Conservation (phyloP, 2,888 invertebrate genomes). For the Catocala fraxini region DNA sequence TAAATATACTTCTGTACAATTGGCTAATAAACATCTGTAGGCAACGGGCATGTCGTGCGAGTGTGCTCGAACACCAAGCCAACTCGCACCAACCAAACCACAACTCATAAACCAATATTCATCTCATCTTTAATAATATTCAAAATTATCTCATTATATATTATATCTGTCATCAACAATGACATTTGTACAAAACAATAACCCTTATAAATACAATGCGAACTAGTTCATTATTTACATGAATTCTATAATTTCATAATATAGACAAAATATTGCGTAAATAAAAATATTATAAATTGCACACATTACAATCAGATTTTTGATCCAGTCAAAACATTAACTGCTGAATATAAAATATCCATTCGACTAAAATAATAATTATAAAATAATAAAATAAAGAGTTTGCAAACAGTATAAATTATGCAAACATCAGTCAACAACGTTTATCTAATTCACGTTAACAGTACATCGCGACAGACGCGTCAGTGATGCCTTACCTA, state of each 20-base stretch:
- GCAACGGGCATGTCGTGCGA: conserved; percentile 20
- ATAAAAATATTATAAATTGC: conserved; percentile 71
- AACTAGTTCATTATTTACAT: conserved; percentile 64
- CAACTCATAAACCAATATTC: conserved; percentile 46
- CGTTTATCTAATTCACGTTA: conserved; percentile 42
- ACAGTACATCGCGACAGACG: conserved; percentile 19
- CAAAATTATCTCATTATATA: conserved; percentile 52
- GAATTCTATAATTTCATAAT: conserved; percentile 60
- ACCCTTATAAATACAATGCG: conserved; percentile 67
- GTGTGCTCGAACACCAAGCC: neutral
- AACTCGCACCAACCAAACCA: conserved; percentile 24
- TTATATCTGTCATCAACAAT: conserved; percentile 54
- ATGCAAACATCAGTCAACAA: conserved; percentile 78
- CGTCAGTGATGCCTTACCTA: conserved; percentile 9
- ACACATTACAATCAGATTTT: conserved; percentile 80
- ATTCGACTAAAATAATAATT: conserved; percentile 59
- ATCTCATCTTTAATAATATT: conserved; percentile 46
- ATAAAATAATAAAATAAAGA: conserved; percentile 67
- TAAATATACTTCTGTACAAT: conserved; percentile 48
- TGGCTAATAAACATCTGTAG: conserved; percentile 45
- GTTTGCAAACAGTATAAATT: conserved; percentile 75
- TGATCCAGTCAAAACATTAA: conserved; percentile 84
- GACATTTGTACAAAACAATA: conserved; percentile 70
- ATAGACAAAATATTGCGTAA: conserved; percentile 55
- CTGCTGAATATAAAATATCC: conserved; percentile 59